Evolutionary conservation across 1,140 invertebrate genomes (phyloP).

Genomic region (Drepana arcuata): DNA sequence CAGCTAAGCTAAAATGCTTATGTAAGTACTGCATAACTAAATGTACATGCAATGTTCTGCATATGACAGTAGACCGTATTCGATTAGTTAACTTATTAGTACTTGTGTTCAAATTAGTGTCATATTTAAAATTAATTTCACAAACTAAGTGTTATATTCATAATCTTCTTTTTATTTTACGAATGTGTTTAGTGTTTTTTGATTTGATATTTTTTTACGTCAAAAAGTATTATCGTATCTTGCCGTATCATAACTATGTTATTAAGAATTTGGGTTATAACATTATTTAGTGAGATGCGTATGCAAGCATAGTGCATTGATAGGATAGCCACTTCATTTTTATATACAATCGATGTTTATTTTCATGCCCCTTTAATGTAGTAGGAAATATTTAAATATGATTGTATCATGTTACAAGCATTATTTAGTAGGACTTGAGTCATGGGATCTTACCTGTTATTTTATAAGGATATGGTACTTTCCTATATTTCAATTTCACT

Average conservation of each 20-base stretch:
- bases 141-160: conserved; percentile 28
- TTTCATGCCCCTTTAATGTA: too few species aligned
- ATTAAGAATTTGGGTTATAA: too few species aligned
- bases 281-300: too few species aligned
- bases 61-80: conserved; percentile 5
- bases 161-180: too few species aligned
- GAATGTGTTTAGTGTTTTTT: conserved; percentile 16
- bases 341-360: too few species aligned
- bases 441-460: too few species aligned
- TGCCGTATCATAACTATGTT: conserved; percentile 29
- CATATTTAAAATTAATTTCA: conserved; percentile 56
- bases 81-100: conserved; percentile 30
- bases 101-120: conserved; percentile 67
- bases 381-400: too few species aligned
- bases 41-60: conserved; percentile 1
- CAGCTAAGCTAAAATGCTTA: not conserved
- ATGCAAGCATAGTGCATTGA: too few species aligned
- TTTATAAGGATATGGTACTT: conserved; percentile 6
- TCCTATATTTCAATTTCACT: conserved; percentile 7
- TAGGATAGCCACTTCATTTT: too few species aligned
- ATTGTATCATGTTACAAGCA: too few species aligned
- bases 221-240: conserved; percentile 49
- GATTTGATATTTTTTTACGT: conserved; percentile 25
- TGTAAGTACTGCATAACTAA: not conserved
- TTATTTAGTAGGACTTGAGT: too few species aligned